These are phyloP conservation scores for Phalloptychus januarius DNA, from an alignment of 2,797 vertebrate species.

Conservation along the genomic window DNA sequence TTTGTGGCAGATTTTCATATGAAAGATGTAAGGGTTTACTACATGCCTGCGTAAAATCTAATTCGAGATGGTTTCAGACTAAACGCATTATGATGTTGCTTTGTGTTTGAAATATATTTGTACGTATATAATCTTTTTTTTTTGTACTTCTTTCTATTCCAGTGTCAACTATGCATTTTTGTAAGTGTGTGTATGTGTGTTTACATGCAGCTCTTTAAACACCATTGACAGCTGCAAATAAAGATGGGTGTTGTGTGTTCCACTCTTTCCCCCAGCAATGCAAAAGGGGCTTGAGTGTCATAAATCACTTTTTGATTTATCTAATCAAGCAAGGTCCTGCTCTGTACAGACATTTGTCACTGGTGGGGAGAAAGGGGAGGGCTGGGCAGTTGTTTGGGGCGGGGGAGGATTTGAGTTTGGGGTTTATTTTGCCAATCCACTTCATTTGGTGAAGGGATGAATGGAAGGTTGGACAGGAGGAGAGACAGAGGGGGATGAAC, in stretches of 20 bases:
- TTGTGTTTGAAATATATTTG: neutral
- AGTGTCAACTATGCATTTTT: conserved; percentile 39
- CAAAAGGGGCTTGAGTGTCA: conserved; percentile 83
- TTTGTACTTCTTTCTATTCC: conserved; percentile 23
- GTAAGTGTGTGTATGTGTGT: conserved; percentile 46
- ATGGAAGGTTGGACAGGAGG: conserved; percentile 38
- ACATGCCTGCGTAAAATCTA: conserved; percentile 58
- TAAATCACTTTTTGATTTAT: conserved; percentile 90
- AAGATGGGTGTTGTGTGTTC: conserved; percentile 82
- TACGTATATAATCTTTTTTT: neutral
- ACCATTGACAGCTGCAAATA: conserved; percentile 85
- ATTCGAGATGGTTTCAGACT: conserved; percentile 48
- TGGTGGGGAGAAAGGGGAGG: conserved; percentile 54
- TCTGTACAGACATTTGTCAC: conserved; percentile 85
- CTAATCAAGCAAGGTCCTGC: conserved; percentile 86
- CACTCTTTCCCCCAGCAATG: conserved; percentile 75
- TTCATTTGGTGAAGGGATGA: conserved; percentile 70
- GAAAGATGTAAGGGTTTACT: conserved; percentile 40
- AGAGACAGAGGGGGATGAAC: conserved; percentile 46
- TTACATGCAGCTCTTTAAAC: conserved; percentile 65
- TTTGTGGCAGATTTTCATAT: conserved; percentile 24
- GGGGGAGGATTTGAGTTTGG: conserved; percentile 31
- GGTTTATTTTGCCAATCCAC: conserved; percentile 79
- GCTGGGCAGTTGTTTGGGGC: too few species aligned
- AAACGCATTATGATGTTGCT: conserved; percentile 46